These are phyloP conservation scores for Psophia crepitans DNA, from an alignment of 2,113 vertebrate species.

Conservation along the genomic window DNA sequence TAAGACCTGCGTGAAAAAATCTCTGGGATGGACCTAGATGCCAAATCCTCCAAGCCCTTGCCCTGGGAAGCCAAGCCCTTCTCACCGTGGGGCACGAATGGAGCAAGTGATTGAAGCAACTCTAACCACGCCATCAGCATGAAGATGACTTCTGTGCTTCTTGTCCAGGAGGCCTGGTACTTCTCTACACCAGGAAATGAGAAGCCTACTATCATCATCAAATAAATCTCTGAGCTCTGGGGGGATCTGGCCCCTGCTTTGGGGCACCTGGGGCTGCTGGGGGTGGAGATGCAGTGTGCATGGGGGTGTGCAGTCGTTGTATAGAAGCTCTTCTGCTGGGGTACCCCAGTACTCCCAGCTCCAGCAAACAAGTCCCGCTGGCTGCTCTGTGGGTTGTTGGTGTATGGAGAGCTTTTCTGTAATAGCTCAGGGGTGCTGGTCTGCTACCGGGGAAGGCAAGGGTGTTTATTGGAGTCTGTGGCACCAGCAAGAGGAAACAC, in stretches of 20 bases:
- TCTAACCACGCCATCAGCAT: neutral
- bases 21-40: neutral
- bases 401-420: neutral
- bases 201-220: neutral
- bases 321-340: neutral
- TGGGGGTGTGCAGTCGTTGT: rapidly evolving
- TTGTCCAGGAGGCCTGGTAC: neutral
- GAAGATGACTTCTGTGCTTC: neutral
- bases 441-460: neutral
- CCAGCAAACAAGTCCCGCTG: neutral
- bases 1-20: neutral
- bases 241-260: neutral
- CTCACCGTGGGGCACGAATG: rapidly evolving
- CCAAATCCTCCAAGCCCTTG: neutral
- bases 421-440: neutral
- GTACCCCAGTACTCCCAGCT: neutral
- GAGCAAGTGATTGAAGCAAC: neutral
- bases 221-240: neutral
- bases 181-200: neutral
- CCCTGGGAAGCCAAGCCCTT: neutral
- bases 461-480: neutral
- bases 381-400: neutral
- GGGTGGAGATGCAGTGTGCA: neutral
- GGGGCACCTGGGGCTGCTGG: neutral
- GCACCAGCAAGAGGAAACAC: neutral